Evolutionary conservation across 2,888 invertebrate species (phyloP), one percentile per base, ranked within the genome.

Genomic region (Apeira syringaria): DNA sequence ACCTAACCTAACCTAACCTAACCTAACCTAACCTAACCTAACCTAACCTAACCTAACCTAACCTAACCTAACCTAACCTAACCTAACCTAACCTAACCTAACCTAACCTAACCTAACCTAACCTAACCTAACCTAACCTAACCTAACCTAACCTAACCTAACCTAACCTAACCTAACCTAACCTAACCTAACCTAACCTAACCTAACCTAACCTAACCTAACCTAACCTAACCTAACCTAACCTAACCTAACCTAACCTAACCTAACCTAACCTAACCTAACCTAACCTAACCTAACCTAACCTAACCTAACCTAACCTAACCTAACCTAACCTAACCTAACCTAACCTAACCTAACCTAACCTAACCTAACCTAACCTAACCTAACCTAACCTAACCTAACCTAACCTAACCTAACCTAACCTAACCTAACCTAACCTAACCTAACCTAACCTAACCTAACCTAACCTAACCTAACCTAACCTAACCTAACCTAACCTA

Each of bases 381-480:
- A 20, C 18, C 18, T 5, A 4, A 20, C 18, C 18, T 20, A 20
- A 20, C 18, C 18, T 5, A 4, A 20, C 18, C 18, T 20, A 20
- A 20, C 18, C 18, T 5, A 4, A 20, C 18, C 18, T 20, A 20
- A 20, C 18, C 18, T 5, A 4, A 20, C 18, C 18, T 20, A 20
- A 20, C 18, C 18, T 5, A 28, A 37, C 37, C 22, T 37, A 29
- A 37, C 33, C 36, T 32, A 26, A 30, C 43, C 43, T 43, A 31
- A 31, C 43, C 43, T 42, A 30, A 35, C 42, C 36, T 43, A 31
- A 35, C 43, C 43, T 43, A 31, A 35, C 43, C 43, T 36, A 26
- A 31, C 42, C 42, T 36, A 38, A 38, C 38, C 30, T 34, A 30
- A 30, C 42, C 42, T 42, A 34, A 34, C 42, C 42, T 42, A 34